These are phyloP conservation scores for Axis porcinus DNA, from an alignment of 2,113 vertebrate species.

Conservation along the genomic window DNA sequence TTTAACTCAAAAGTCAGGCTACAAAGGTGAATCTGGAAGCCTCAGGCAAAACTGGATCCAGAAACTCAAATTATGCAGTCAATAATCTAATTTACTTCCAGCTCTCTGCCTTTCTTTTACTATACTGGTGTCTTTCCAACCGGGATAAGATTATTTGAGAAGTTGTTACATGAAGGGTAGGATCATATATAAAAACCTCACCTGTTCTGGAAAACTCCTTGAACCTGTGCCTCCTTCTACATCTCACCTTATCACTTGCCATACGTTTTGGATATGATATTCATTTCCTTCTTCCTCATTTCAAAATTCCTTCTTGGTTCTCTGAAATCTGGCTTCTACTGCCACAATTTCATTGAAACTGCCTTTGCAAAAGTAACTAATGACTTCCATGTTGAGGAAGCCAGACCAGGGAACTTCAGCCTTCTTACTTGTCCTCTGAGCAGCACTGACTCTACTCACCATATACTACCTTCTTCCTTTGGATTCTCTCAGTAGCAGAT, in stretches of 20 bases:
- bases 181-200: not conserved
- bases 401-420: fast-evolving
- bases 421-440: not conserved
- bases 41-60: not conserved
- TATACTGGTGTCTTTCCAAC: not conserved
- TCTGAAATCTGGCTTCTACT: not conserved
- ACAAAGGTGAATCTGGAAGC: not conserved
- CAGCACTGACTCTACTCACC: not conserved
- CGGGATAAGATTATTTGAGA: not conserved
- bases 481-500: not conserved
- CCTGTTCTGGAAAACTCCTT: not conserved
- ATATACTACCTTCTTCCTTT: not conserved
- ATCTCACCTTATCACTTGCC: not conserved
- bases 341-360: not conserved
- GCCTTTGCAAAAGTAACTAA: not conserved
- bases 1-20: not conserved
- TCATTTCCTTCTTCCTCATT: not conserved
- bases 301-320: not conserved
- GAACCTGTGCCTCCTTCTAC: not conserved
- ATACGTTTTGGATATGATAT: not conserved
- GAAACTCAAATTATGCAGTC: not conserved
- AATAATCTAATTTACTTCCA: not conserved
- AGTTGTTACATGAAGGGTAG: not conserved
- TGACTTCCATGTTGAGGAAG: not conserved
- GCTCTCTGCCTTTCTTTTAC: not conserved